Evolutionary conservation across 2,113 vertebrate species (phyloP).

Genomic region (Petaurus breviceps): DNA sequence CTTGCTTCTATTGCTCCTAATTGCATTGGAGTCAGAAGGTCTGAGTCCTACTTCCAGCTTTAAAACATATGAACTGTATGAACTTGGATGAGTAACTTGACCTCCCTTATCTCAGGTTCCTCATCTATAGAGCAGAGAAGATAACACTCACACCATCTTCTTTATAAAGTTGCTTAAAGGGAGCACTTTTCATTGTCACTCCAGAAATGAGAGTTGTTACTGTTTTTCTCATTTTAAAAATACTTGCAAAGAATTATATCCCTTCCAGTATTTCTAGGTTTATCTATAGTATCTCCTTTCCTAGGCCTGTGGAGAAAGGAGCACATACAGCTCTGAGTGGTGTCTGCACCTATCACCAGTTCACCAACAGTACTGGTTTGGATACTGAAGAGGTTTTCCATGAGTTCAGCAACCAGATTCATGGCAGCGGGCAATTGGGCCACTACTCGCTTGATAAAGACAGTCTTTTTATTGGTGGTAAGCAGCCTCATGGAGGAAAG

Average conservation of each 20-base stretch:
- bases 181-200: no score
- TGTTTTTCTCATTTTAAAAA: neutral
- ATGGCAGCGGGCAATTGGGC: constrained; percentile 21
- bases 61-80: no score
- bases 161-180: no score
- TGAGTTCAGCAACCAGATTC: constrained; percentile 69
- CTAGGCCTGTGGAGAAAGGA: constrained; percentile 61
- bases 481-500: neutral
- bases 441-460: constrained; percentile 35
- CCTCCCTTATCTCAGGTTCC: no score
- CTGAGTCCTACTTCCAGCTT: neutral
- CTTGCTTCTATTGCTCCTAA: no score
- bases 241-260: neutral
- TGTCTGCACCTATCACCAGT: constrained; percentile 64
- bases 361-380: constrained; percentile 37
- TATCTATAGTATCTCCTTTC: neutral
- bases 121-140: no score
- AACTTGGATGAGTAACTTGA: no score
- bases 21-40: neutral
- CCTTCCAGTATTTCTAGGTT: neutral
- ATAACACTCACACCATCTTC: no score
- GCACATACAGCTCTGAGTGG: constrained; percentile 69
- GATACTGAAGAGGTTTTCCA: constrained; percentile 58
- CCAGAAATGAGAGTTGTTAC: no score
- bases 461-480: constrained; percentile 60